phyloP scores from a whole-genome alignment of 1,140 invertebrate species.

The Plectrocnemia conspersa region DNA sequence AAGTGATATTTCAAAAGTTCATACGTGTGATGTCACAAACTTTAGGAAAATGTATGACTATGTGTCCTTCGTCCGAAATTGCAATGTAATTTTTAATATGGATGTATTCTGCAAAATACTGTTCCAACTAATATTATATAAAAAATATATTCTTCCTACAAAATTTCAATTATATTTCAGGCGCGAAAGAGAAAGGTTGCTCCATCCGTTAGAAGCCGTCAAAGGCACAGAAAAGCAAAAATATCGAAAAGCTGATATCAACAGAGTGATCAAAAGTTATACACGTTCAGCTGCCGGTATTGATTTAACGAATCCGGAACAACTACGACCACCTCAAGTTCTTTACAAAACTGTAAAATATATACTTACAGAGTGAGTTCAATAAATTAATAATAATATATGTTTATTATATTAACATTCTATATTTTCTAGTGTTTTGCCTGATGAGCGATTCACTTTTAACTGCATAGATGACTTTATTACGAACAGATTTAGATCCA shows the following conservation, averaged over 20 bases:
- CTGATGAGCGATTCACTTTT: slow-evolving; percentile 21
- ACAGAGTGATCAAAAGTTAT: slow-evolving; percentile 27
- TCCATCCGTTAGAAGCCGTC: slow-evolving; percentile 32
- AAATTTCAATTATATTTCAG: slow-evolving; percentile 14
- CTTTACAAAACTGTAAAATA: slow-evolving; percentile 20
- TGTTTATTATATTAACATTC: not conserved
- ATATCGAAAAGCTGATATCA: slow-evolving; percentile 21
- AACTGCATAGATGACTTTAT: slow-evolving; percentile 24
- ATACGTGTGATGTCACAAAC: too few species aligned
- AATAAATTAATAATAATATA: not conserved
- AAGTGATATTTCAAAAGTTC: too few species aligned
- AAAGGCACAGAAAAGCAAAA: slow-evolving; percentile 27
- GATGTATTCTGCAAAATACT: too few species aligned
- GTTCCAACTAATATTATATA: too few species aligned
- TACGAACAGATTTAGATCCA: slow-evolving; percentile 26
- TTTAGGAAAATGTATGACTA: too few species aligned
- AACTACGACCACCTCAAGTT: slow-evolving; percentile 22
- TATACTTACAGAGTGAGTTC: slow-evolving; percentile 13
- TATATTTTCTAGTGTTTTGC: slow-evolving; percentile 22
- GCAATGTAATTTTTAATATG: too few species aligned
- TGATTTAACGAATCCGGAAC: slow-evolving; percentile 19
- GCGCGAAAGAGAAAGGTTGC: slow-evolving; percentile 27
- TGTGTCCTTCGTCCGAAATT: too few species aligned
- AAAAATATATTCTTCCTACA: too few species aligned
- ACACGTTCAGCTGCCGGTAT: slow-evolving; percentile 29